Percentiles rank a stretch among this genome's conserved stretches.
These are phyloP conservation scores for Drosophila repleta DNA, from an alignment of 1,140 invertebrate genomes.

Conservation along the genomic window DNA sequence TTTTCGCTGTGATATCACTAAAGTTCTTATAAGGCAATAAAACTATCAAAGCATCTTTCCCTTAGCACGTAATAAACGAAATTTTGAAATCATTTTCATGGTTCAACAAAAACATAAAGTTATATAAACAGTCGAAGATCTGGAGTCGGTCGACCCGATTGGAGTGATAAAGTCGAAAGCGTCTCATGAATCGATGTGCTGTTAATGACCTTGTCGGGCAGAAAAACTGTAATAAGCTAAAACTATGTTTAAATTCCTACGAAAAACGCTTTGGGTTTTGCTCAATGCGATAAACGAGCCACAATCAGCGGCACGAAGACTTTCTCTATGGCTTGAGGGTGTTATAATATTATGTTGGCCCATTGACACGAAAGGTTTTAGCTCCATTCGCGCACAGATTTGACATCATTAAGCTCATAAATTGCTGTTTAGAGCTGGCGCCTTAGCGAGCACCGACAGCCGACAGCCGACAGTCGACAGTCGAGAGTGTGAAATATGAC, in stretches of 20 bases:
- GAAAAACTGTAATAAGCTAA: conserved; percentile 29
- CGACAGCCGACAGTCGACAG: too few relatives aligned
- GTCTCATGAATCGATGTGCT: conserved; percentile 30
- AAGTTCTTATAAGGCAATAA: too few relatives aligned
- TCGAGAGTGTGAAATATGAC: conserved; percentile 78
- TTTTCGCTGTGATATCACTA: too few relatives aligned
- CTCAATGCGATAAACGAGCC: conserved; percentile 43
- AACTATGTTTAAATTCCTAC: conserved; percentile 47
- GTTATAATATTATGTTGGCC: conserved; percentile 59
- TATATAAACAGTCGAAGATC: too few relatives aligned
- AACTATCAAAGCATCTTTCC: too few relatives aligned
- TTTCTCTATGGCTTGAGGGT: conserved; percentile 72
- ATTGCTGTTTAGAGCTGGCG: conserved; percentile 37
- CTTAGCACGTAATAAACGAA: too few relatives aligned
- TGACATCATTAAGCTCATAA: conserved; percentile 69
- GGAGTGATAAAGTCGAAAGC: background rate
- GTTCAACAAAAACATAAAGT: too few relatives aligned
- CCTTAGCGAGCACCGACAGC: conserved; percentile 15
- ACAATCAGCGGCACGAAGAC: conserved; percentile 41
- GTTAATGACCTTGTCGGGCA: conserved; percentile 48
- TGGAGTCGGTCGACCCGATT: background rate
- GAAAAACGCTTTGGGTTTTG: conserved; percentile 60
- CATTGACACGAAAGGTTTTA: conserved; percentile 63
- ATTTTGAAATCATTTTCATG: too few relatives aligned
- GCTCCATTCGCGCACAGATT: conserved; percentile 27